Evolutionary conservation across 2,113 vertebrate genomes (phyloP), one percentile per base, ranked within the genome.

Genomic region (Brachypodius melanocephalos): DNA sequence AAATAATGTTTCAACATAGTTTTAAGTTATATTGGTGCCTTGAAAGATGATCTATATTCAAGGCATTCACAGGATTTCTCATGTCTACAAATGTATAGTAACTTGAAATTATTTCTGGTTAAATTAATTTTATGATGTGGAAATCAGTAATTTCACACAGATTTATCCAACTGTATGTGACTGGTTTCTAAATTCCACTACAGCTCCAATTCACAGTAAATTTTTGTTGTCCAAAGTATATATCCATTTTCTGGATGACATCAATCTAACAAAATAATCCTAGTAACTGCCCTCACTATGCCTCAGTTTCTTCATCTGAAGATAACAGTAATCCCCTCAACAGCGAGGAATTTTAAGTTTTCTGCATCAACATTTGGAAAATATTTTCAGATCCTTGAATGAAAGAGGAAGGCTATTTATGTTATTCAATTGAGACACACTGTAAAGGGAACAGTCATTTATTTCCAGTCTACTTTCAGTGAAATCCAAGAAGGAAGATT

Each of bases 81-180:
- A 82, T 57, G 49, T 38, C 34, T 76, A 57, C 48, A 77, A 69
- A 88, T 62, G 68, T 2, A 34, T 2, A 68, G 42, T 69, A 62
- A n/a, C n/a, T 72, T 83, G 74, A 87, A 87, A 89, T 90, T 79
- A 93, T 93, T 95, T 85, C 77, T 72, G 58, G 54, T 85, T 85
- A 89, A 89, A 94, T 91, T 91, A 83, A 85, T 82, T 94, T 89
- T 91, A 73, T 73, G 66, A 88, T 85, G 49, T 91, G 78, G 73
- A 94, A 96, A 95, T 88, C 12, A 58, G 46, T 83, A 79, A 89
- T 96, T 96, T 96, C 74, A 85, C 73, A 87, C 42, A 89, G 68
- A 91, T 94, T 88, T 89, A 85, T 92, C 55, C 69, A 69, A 3
- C 43, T 83, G 32, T 42, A 79, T 85, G 78, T 91, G 72, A 73